Evolutionary conservation across 2,797 vertebrate species (phyloP).

Genomic region (Micromesistius poutassou): DNA sequence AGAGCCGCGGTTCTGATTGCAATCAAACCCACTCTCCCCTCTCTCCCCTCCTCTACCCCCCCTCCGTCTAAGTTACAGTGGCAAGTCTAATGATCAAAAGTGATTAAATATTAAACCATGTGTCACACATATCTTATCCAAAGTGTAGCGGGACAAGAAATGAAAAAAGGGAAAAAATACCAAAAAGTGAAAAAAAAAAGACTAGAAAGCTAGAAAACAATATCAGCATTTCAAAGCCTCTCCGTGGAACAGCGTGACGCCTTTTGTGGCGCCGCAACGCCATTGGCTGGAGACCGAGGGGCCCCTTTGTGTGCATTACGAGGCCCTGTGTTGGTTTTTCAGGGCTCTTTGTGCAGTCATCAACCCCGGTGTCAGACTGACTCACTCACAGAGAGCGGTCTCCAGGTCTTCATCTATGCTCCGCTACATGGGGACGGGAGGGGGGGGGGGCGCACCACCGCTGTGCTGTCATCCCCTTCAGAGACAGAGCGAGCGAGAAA

Average conservation of each 20-base stretch:
- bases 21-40: constrained; percentile 22
- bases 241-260: constrained; percentile 54
- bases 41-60: background rate
- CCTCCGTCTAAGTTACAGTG: constrained; percentile 35
- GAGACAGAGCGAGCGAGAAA: constrained; percentile 3
- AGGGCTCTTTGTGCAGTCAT: constrained; percentile 58
- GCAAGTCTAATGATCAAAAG: constrained; percentile 35
- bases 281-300: constrained; percentile 38
- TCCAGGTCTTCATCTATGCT: constrained; percentile 43
- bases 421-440: constrained; percentile 22
- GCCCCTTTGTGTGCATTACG: constrained; percentile 52
- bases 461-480: constrained; percentile 46
- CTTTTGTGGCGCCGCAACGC: constrained; percentile 50
- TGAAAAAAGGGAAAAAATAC: constrained; percentile 27
- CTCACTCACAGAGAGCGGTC: constrained; percentile 51
- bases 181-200: constrained; percentile 14
- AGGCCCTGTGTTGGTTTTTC: constrained; percentile 50
- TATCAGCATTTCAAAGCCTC: constrained; percentile 69
- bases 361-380: constrained; percentile 64
- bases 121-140: constrained; percentile 56
- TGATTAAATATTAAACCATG: constrained; percentile 57
- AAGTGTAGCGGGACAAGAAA: constrained; percentile 55
- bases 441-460: constrained; percentile 30
- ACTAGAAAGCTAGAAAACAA: constrained; percentile 45
- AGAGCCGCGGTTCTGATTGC: constrained; percentile 28